Evolutionary conservation across 1,140 invertebrate species (phyloP), one percentile per base, ranked within the genome.

Genomic region (Teleopsis dalmanni): DNA sequence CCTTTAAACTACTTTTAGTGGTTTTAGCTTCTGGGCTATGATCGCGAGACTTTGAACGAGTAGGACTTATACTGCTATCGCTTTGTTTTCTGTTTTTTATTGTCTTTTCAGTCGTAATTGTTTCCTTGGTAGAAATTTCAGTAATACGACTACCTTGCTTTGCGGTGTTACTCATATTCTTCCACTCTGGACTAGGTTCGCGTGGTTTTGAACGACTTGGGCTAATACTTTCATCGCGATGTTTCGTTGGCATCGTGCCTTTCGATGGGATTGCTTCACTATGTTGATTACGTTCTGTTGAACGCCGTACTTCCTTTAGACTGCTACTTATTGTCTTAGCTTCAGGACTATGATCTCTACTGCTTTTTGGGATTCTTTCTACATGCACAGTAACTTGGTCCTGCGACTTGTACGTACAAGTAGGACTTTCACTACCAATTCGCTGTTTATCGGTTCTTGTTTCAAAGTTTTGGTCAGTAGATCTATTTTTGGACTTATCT

Each of bases 301-400:
- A n/a, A n/a, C 25, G 47, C 16, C 54, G 56, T 19, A 55, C 23
- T 43, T 54, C 57, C 47, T 60, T 60, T 3, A 50, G 23, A 14
- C 11, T 42, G 27, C 40, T 47, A 14, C 37, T 47, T 6, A 27
- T 45, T 14, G 44, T 47, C 50, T 56, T 58, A 8, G 29, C 13
- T 10, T 58, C 50, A 14, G 56, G 53, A 45, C 50, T 51, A 26
- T 33, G 56, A 10, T 58, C 56, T 1, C 42, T 9, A 31, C n/a
- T 9, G 7, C 8, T 37, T 37, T 37, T 60, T 4, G 44, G 50
- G 3, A 29, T 41, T 21, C 22, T 41, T 9, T n/a, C 29, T n/a
- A 9, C 29, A n/a, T 9, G 29, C 9, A 9, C n/a, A n/a, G n/a
- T n/a, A n/a, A n/a, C n/a, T n/a, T n/a, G 29, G 29, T n/a, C n/a